Evolutionary conservation across 2,888 invertebrate species (phyloP), one percentile per base, ranked within the genome.

Genomic region (Masnerella sp.): DNA sequence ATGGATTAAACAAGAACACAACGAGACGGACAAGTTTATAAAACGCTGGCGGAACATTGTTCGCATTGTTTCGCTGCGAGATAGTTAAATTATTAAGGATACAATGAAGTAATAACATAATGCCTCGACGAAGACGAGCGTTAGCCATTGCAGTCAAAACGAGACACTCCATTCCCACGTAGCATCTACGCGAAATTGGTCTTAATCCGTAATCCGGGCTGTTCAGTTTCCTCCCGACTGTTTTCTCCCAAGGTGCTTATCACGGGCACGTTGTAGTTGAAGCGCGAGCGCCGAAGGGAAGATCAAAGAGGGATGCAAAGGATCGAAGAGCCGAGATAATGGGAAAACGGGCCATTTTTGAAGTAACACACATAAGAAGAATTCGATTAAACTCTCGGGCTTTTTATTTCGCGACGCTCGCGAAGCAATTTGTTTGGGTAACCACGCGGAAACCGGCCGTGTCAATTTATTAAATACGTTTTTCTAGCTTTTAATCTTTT

Each of bases 161-260:
- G 80, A 81, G 80, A 82, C 81, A 82, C 78, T 83, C 82, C 79
- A 83, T 84, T 84, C 82, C 81, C 82, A 79, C 81, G 80, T 81
- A 83, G 72, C 75, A 75, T 62, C 81, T 80, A 82, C 83, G 83
- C 79, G 84, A 82, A 86, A 85, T 85, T 85, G 85, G 85, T 86
- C 84, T 82, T 86, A 85, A 85, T 85, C 85, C 85, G 80, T 85
- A 83, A 85, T 84, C 85, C 85, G 76, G 78, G 80, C 82, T 84
- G 84, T 85, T 85, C 82, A 84, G 83, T 81, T 68, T 83, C 82
- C 81, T 81, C 80, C 84, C 83, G 82, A 83, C 84, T 85, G 84
- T 77, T 79, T 75, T 77, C 71, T 77, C 75, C 73, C 77, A 77
- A 73, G 77, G 68, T 73, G 68, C 70, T 75, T 77, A 73, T 73